phyloP scores from a whole-genome alignment of 1,140 invertebrate species.

The Megathymus violae region DNA sequence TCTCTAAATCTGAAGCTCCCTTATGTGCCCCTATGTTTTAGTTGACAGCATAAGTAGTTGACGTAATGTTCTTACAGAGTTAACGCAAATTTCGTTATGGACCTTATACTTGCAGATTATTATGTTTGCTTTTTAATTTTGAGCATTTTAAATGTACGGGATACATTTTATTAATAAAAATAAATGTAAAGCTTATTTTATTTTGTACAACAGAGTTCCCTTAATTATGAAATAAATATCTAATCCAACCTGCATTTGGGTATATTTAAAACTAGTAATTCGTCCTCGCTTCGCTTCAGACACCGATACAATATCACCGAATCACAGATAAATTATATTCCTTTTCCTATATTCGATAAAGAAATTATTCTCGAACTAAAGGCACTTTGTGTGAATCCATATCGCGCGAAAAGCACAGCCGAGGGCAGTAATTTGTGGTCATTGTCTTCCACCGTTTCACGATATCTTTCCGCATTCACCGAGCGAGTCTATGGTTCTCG shows the following conservation, averaged over 20 bases:
- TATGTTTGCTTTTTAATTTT: no score
- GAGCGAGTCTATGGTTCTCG: slow-evolving; percentile 44
- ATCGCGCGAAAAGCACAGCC: slow-evolving; percentile 39
- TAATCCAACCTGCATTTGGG: no score
- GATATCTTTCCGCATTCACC: slow-evolving; percentile 50
- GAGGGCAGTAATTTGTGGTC: slow-evolving; percentile 58
- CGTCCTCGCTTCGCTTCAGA: no score
- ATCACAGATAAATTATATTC: not conserved
- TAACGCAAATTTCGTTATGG: no score
- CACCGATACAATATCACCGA: no score
- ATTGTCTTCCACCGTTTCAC: slow-evolving; percentile 57
- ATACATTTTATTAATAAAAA: no score
- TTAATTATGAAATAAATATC: no score
- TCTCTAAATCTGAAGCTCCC: slow-evolving; percentile 6
- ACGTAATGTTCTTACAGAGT: no score
- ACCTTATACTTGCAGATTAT: no score
- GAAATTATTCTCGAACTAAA: slow-evolving; percentile 34
- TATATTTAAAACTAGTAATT: no score
- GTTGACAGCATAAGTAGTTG: not conserved
- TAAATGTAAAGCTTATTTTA: no score
- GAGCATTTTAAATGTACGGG: no score
- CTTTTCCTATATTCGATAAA: not conserved
- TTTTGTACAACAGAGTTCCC: not conserved
- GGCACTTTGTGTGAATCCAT: slow-evolving; percentile 40
- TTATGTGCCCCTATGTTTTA: slow-evolving; percentile 2